Evolutionary conservation across 64 coral and sea anemone species (phyloP), one percentile per base, ranked within the genome.

Genomic region (Cladopsammia gracilis): DNA sequence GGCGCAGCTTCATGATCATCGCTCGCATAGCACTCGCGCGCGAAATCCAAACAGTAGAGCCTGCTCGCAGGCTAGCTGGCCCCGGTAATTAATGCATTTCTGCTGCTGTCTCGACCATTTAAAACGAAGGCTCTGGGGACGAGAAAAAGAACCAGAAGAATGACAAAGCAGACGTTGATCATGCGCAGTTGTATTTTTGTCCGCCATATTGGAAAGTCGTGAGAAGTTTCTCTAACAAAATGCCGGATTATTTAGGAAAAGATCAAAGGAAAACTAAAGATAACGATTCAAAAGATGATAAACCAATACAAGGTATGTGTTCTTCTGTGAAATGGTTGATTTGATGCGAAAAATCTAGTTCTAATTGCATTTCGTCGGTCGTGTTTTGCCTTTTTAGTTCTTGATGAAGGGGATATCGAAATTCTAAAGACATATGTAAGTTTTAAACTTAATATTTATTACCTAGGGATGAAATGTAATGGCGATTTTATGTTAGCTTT

Each of bases 191-290:
- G 3, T 1, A 25, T 51, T 4, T 4, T 78, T 58, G 10, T 85
- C 82, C 61, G 77, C 82, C 91, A 93, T 93, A 69, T 93, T 86
- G 54, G 15, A 88, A 56, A 59, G 7, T 58, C 15, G 2, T 6
- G 58, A 79, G n/a, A 48, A 62, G 75, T 60, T 73, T 10, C 2
- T 57, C 7, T 2, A 75, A 7, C 62, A 99, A 96, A 74, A 99
- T 99, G 98, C 98, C 98, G 44, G 98, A 99, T 93, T 94, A 99
- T 84, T 81, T 99, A 45, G 98, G 98, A 92, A 99, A 99, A 93
- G 98, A 99, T 78, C 98, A 99, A 94, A 93, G 98, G 61, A 99
- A 94, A 92, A 81, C 93, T 34, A 93, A 78, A 86, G 91, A 72
- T 61, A 89, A 94, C 66, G 98, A 96, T 12, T 58, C 48, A 9